A percentile compares a stretch with the other conserved stretches of the same genome.
Evolutionary conservation across 2,888 invertebrate species (phyloP).

Genomic region (Hirtodrosophila alboralis): DNA sequence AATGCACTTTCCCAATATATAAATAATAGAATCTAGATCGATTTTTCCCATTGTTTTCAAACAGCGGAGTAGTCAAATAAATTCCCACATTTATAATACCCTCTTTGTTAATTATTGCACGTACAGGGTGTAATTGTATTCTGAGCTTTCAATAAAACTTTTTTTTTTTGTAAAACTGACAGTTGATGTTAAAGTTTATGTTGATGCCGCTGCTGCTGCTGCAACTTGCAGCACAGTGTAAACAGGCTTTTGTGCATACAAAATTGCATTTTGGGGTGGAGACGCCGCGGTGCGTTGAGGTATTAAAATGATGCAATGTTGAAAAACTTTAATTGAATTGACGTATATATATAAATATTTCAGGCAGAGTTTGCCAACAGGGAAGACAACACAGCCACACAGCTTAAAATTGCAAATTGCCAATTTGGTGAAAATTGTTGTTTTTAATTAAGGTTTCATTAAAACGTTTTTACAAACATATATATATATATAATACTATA

Average conservation of each 20-base stretch:
- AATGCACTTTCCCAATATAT: no score
- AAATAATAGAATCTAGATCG: no score
- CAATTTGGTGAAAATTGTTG: constrained; percentile 63
- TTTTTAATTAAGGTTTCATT: constrained; percentile 74
- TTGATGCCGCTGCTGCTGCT: constrained; percentile 6
- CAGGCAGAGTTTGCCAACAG: not conserved
- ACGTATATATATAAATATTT: no score
- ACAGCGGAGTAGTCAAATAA: no score
- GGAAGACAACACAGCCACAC: constrained; percentile 17
- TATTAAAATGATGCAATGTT: constrained; percentile 47
- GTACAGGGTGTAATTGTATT: constrained; percentile 6
- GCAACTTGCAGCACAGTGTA: constrained; percentile 21
- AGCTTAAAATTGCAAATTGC: constrained; percentile 54
- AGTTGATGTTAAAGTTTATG: constrained; percentile 37
- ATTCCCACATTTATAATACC: no score
- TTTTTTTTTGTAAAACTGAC: constrained; percentile 29
- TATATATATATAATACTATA: no score
- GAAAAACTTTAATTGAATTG: constrained; percentile 70
- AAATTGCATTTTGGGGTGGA: constrained; percentile 8
- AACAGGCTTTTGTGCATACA: constrained; percentile 41
- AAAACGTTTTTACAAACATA: constrained; percentile 51
- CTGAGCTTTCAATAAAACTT: constrained; percentile 28
- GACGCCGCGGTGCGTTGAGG: constrained; percentile 15
- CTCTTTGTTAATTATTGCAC: no score
- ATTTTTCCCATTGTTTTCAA: no score